Evolutionary conservation across 2,797 vertebrate genomes (phyloP).

Genomic region (Sebastes iracundus): DNA sequence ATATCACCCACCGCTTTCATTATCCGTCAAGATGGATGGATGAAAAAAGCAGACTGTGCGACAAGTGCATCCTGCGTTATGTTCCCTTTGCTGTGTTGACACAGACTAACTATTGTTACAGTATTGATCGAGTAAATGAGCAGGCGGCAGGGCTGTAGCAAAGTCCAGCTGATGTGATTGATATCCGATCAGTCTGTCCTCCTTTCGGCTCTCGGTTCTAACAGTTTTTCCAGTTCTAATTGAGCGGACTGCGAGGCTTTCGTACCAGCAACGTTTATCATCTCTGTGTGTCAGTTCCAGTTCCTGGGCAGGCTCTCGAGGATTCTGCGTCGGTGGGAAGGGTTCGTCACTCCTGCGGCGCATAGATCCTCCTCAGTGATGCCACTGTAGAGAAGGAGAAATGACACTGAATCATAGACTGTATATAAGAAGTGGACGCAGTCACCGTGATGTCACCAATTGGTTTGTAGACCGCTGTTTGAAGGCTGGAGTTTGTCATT

Average conservation of each 20-base stretch:
- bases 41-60: slow-evolving; percentile 21
- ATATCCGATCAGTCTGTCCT: not conserved
- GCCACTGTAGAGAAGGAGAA: slow-evolving; percentile 67
- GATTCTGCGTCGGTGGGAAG: slow-evolving; percentile 83
- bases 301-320: slow-evolving; percentile 85
- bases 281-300: slow-evolving; percentile 77
- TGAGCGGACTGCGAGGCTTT: slow-evolving; percentile 4
- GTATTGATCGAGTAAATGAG: slow-evolving; percentile 40
- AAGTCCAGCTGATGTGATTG: slow-evolving; percentile 23
- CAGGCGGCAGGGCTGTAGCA: slow-evolving; percentile 4
- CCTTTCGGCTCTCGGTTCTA: not conserved
- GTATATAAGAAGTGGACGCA: too few species aligned
- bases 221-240: slow-evolving; percentile 41
- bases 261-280: not conserved
- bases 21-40: not conserved
- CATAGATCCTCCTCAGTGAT: slow-evolving; percentile 85
- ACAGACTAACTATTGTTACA: slow-evolving; percentile 22
- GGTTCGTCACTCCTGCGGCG: slow-evolving; percentile 81
- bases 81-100: slow-evolving; percentile 33
- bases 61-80: slow-evolving; percentile 21
- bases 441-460: too few species aligned
- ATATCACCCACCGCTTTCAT: slow-evolving; percentile 5
- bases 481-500: too few species aligned
- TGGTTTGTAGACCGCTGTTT: too few species aligned
- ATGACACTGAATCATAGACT: not conserved